These are phyloP conservation scores for Dicyrtomina minuta DNA, from an alignment of 2,888 invertebrate species.

Conservation along the genomic window DNA sequence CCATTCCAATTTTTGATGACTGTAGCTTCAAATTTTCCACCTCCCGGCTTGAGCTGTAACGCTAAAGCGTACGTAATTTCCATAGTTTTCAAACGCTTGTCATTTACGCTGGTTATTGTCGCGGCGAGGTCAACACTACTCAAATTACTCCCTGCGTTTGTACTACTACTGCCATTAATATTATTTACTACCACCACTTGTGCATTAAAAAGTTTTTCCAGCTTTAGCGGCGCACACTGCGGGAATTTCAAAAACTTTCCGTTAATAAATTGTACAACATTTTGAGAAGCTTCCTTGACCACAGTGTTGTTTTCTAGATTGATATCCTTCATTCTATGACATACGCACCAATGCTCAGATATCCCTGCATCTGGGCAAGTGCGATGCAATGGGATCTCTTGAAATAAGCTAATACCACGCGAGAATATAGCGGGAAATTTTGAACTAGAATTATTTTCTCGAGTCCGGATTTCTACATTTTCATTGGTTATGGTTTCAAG, in stretches of 20 bases:
- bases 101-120: too few species aligned
- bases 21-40: too few species aligned
- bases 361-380: conserved; percentile 78
- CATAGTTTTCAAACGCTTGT: too few species aligned
- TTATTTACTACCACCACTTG: too few species aligned
- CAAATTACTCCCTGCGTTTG: too few species aligned
- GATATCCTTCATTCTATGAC: too few species aligned
- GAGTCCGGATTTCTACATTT: conserved; percentile 54
- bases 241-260: conserved; percentile 62
- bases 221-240: conserved; percentile 65
- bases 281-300: conserved; percentile 64
- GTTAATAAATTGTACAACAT: conserved; percentile 69
- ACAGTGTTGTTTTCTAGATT: conserved; percentile 58
- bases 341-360: conserved; percentile 84
- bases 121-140: too few species aligned
- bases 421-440: conserved; percentile 58
- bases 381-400: conserved; percentile 68
- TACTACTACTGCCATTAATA: too few species aligned
- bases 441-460: not conserved
- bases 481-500: conserved; percentile 22
- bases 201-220: conserved; percentile 68
- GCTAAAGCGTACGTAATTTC: too few species aligned
- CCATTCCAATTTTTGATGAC: too few species aligned
- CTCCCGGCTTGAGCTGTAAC: too few species aligned
- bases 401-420: conserved; percentile 74